Conservation (phyloP, 2,797 vertebrate species). For the Momotus momota region DNA sequence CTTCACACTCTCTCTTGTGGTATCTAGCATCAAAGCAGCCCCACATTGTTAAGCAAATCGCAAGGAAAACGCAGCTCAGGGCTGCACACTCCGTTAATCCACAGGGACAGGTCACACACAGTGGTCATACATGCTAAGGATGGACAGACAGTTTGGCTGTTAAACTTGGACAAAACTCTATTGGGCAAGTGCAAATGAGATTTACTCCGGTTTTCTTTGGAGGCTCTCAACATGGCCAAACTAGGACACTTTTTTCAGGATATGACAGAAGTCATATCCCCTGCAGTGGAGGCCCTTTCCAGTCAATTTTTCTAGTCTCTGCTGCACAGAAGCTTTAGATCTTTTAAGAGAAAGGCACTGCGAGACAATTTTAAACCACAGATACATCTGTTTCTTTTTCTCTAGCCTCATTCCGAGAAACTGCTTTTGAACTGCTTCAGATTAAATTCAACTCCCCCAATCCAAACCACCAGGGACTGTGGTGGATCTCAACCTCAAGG, state of each 20-base stretch:
- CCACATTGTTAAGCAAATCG: accelerated
- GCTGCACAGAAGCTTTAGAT: conserved; percentile 1
- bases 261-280: conserved; percentile 7
- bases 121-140: not conserved
- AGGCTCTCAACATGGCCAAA: not conserved
- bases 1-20: not conserved
- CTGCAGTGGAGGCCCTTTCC: not conserved
- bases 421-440: not conserved
- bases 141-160: not conserved
- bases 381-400: conserved; percentile 45
- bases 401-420: not conserved
- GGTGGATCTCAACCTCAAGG: not conserved
- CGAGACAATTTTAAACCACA: conserved; percentile 39
- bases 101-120: not conserved
- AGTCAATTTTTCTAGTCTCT: conserved; percentile 31
- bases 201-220: not conserved
- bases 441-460: not conserved
- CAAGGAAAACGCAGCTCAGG: not conserved
- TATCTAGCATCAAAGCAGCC: not conserved
- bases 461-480: not conserved
- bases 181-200: not conserved
- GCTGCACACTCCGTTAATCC: not conserved
- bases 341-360: not conserved
- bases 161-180: not conserved
- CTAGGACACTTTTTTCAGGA: not conserved